Evolutionary conservation across 35 echinoderm and acorn worm genomes (phyloP), one percentile per base, ranked within the genome.

Genomic region (Apostichopus japonicus): DNA sequence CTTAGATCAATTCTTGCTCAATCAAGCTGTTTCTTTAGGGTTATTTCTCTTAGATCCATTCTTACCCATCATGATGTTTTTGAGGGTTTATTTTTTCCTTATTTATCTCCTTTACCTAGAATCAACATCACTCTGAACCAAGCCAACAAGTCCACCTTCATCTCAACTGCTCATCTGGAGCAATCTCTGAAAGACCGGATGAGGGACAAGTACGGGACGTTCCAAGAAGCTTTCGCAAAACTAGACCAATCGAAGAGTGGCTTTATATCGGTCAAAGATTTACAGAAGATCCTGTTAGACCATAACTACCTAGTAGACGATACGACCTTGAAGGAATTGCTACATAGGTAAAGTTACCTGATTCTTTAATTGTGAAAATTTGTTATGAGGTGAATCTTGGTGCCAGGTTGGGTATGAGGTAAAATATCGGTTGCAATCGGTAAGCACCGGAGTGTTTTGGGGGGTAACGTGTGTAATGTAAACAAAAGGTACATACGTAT

Each of bases 281-380:
- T 99, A 15, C 93, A 96, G 88, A 94, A 96, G 55, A 87, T 99
- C 11, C 75, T 99, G 8, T 21, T 99, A 71, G 94, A 96, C 57
- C 97, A 94, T 62, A 99, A 99, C 79, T 94, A 96, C 63, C 86
- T 99, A 17, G 97, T 99, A 75, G 95, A 96, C 92, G 97, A 99
- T 92, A 73, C 78, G n/a, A 99, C 93, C 22, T 84, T 99, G 19
- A 54, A 84, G 54, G 80, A 94, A 33, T 90, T 99, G 62, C 65
- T 99, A 44, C 53, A 93, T 24, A 94, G 87, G 97, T 99, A 87
- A 88, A 67, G 11, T 67, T 67, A 15, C 8, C 19, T 15, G 14
- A 67, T 67, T 10, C 0, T 8, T 33, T 33, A 33, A 33, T 33
- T 33, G 27, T 44, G 33, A 44, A 44, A 44, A 44, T 44, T 44